Conservation (phyloP, 1,140 invertebrate species). For the Papilio aristodemus region DNA sequence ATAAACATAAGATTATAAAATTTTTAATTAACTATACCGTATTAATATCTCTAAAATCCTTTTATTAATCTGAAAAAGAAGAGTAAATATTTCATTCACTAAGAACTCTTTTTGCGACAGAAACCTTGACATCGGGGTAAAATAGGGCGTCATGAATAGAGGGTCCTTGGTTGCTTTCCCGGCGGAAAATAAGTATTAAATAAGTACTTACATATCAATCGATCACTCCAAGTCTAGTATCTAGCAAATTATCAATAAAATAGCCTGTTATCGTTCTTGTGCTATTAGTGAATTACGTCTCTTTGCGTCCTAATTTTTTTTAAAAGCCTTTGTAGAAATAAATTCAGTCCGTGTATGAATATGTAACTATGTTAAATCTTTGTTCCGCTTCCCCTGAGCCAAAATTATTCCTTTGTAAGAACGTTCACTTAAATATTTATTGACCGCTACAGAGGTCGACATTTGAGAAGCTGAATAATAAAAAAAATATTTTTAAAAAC, state of each 20-base stretch:
- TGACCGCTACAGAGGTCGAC: background rate
- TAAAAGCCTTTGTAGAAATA: background rate
- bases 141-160: constrained; percentile 10
- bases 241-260: too few species aligned
- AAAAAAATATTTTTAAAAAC: too few species aligned
- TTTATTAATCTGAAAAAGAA: background rate
- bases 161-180: constrained; percentile 1
- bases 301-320: background rate
- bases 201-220: too few species aligned
- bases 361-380: constrained; percentile 10
- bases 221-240: too few species aligned
- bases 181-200: background rate
- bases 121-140: constrained; percentile 7
- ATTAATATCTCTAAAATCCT: background rate
- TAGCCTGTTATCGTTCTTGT: background rate
- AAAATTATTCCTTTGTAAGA: constrained; percentile 4
- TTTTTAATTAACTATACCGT: too few species aligned
- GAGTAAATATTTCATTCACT: background rate
- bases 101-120: constrained; percentile 4
- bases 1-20: too few species aligned
- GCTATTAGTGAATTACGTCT: background rate
- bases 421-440: constrained; percentile 7
- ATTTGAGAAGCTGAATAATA: background rate
- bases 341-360: background rate
- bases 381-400: background rate